Percentiles rank a stretch among this genome's conserved stretches.
Evolutionary conservation across 2,113 vertebrate species (phyloP).

Genomic region (Menura novaehollandiae): DNA sequence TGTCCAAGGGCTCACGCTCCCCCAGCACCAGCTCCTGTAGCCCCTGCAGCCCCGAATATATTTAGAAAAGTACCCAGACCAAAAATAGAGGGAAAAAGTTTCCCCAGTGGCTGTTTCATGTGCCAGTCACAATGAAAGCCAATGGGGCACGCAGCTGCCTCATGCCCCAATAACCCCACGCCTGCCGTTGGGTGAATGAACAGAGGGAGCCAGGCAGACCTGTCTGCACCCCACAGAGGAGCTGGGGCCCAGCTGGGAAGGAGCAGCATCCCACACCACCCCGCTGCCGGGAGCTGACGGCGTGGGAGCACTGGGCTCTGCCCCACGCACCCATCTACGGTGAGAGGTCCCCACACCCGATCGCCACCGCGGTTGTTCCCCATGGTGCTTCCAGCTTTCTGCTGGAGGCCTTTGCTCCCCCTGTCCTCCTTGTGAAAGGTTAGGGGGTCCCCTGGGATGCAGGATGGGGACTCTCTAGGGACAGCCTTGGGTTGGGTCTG

Average conservation of each 20-base stretch:
- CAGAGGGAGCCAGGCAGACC: neutral
- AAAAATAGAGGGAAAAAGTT: conserved; percentile 54
- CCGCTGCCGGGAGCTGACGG: rapidly evolving
- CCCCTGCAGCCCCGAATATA: conserved; percentile 58
- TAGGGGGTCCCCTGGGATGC: neutral
- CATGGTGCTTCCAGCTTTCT: neutral
- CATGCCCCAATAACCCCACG: neutral
- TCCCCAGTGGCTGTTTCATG: neutral
- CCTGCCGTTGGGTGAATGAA: rapidly evolving
- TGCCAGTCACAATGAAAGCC: conserved; percentile 36
- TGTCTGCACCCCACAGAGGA: neutral
- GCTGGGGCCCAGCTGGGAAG: neutral
- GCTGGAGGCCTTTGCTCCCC: neutral
- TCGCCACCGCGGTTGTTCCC: rapidly evolving
- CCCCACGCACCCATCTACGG: rapidly evolving
- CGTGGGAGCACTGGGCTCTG: neutral
- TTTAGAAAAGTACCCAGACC: conserved; percentile 55
- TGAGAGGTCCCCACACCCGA: neutral
- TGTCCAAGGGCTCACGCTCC: neutral
- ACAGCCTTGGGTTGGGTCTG: neutral
- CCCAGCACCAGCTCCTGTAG: conserved; percentile 29
- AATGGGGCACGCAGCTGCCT: neutral
- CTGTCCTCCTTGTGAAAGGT: neutral
- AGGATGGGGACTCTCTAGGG: neutral
- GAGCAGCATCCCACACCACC: neutral